Base-by-base conservation (phyloP, 2,888 invertebrate genomes). In the Herminia tarsipennalis region DNA sequence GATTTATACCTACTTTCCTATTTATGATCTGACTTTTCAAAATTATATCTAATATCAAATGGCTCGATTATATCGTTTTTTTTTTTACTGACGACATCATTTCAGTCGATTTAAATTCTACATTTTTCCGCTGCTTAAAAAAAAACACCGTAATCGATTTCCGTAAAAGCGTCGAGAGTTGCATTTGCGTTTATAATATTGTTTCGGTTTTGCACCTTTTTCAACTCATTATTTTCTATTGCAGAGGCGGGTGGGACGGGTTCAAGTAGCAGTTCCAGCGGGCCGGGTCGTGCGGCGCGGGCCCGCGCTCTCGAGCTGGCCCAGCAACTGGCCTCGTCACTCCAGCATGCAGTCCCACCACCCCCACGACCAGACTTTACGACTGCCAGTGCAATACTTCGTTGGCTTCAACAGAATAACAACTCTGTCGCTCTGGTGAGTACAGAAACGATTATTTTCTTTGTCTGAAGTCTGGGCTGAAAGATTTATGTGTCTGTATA, bases 361-460 rank as follows among this genome's bases (percentile, higher is more conserved):
- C 94, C 94, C 3, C 93, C 94, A 10, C 87, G 93, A 5, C 95
- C 95, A 0, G 95, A 95, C 79, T 92, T 93, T 71, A 92, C 93
- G 66, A 93, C 94, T 36, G 92, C 93, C 60, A 94, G 94, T 77
- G 92, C 94, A 51, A 93, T 95, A 54, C 79, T 94, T 43, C 90
- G 94, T 41, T 95, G 95, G 95, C 87, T 95, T 60, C 93, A 93
- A 69, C 93, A 89, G 70, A 89, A 90, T 73, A 90, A 90, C 70
- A 89, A 88, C 66, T 79, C 86, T 1, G 84, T 88, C 8, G 86
- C 87, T 10, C 76, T 89, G 48, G 91, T 91, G 52, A 88, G 88
- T 83, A 37, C n/a, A n/a, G 14, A 12, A 6, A 56, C 10, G 12
- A 20, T 14, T 32, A 13, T 35, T 13, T 21, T 18, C 32, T 33